Base-by-base conservation (phyloP, 2,113 vertebrate genomes). In the Platysteira castanea region DNA sequence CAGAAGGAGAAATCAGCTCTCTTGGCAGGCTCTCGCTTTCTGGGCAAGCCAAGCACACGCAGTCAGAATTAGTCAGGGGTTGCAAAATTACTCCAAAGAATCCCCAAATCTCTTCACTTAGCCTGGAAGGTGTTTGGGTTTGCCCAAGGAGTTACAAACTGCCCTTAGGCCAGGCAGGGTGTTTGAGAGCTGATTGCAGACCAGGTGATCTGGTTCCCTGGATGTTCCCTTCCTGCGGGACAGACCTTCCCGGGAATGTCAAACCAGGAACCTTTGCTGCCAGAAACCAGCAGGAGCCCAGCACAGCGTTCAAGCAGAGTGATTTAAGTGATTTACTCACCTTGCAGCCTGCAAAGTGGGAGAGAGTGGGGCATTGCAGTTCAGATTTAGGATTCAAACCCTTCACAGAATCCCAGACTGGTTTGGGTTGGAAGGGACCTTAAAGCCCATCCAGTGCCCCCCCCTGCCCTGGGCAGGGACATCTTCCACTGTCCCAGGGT, bases 401-500 rank as follows among this genome's bases (percentile, higher is more conserved):
- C 15, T 68, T 54, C 46, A 17, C 1, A 42, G 39, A n/a, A 41
- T 49, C 17, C 6, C 76, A 37, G 50, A 3, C 7, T 28, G 22
- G 27, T 19, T n/a, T 46, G 30, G 19, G n/a, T 13, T n/a, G 39
- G 39, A 46, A 28, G 26, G 30, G 31, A 22, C 31, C 21, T 4
- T 31, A 15, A 57, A 80, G 2, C 31, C 4, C 59, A 57, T 13
- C 67, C 18, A 7, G 11, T 37, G 1, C 50, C 59, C 50, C 21
- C 30, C 17, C 49, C 50, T 47, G 41, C 63, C 49, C 8, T 7
- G 30, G 61, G 30, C 65, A 80, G 75, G 65, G 67, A 71, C 75
- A 64, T 6, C 33, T 80, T 0, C 35, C 57, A 13, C 17, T 13
- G 2, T 11, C 49, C 75, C 57, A n/a, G 47, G 19, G 0, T 46